Evolutionary conservation across 2,797 vertebrate species (phyloP).

Genomic region (Sarcophilus harrisii): DNA sequence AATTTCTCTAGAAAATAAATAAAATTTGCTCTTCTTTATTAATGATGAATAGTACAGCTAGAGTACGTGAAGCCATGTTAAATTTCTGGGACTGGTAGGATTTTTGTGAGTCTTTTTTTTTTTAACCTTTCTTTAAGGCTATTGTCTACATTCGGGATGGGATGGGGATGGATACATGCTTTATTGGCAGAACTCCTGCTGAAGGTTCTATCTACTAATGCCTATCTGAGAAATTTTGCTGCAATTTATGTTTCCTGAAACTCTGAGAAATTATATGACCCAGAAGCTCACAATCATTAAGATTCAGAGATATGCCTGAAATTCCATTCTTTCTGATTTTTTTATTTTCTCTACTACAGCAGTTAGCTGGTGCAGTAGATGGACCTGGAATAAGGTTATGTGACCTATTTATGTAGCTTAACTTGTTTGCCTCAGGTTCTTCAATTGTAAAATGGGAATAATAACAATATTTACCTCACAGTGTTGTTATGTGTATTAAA

Average conservation of each 20-base stretch:
- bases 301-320: neutral
- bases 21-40: neutral
- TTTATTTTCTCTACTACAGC: neutral
- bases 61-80: neutral
- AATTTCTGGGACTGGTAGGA: neutral
- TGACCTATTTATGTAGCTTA: neutral
- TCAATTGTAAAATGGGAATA: neutral
- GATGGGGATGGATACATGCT: neutral
- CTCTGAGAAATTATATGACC: neutral
- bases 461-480: neutral
- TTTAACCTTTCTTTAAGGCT: neutral
- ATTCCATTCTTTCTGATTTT: neutral
- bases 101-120: neutral
- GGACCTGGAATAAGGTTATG: neutral
- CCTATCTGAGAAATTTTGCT: neutral
- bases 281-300: neutral
- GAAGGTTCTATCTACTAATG: neutral
- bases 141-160: neutral
- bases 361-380: neutral
- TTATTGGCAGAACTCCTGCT: neutral
- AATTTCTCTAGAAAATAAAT: neutral
- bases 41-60: neutral
- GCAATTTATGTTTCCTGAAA: neutral
- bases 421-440: neutral
- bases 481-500: neutral